Evolutionary conservation across 1,140 invertebrate species (phyloP).

Genomic region (Drosophila truncata): DNA sequence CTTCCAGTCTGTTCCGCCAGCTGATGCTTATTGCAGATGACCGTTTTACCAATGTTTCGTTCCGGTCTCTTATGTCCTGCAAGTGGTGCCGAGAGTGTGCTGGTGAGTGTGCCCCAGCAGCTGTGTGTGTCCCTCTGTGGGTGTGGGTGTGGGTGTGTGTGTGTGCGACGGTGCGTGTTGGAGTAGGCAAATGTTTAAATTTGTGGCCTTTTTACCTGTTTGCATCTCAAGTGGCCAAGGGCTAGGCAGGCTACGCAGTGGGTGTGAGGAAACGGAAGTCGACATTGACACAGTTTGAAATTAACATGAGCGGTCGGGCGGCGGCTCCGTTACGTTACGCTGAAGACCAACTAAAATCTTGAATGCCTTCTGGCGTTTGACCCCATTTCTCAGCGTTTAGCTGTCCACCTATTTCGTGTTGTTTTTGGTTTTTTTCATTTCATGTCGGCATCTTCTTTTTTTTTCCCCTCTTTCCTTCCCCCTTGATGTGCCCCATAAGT

Average conservation of each 20-base stretch:
- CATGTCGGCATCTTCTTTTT: slow-evolving; percentile 25
- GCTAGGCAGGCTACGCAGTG: slow-evolving; percentile 14
- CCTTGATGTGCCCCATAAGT: slow-evolving; percentile 52
- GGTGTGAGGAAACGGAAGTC: slow-evolving; percentile 70
- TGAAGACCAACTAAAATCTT: slow-evolving; percentile 59
- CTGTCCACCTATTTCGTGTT: slow-evolving; percentile 79
- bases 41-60: slow-evolving; percentile 81
- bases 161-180: slow-evolving; percentile 73
- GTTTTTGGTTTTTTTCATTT: slow-evolving; percentile 51
- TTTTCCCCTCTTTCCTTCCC: neutral
- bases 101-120: slow-evolving; percentile 11
- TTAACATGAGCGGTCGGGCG: slow-evolving; percentile 58
- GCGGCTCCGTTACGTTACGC: slow-evolving; percentile 22
- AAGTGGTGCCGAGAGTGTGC: slow-evolving; percentile 4
- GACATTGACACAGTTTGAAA: slow-evolving; percentile 81
- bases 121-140: slow-evolving; percentile 13
- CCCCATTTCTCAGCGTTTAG: slow-evolving; percentile 70
- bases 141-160: slow-evolving; percentile 28
- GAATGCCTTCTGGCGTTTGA: slow-evolving; percentile 65
- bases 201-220: slow-evolving; percentile 80
- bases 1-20: slow-evolving; percentile 55
- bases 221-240: slow-evolving; percentile 77
- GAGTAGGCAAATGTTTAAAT: slow-evolving; percentile 81
- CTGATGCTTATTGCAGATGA: slow-evolving; percentile 76
- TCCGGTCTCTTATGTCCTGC: slow-evolving; percentile 24